Base-by-base conservation (phyloP, 2,888 invertebrate species). In the Germaria angustata region DNA sequence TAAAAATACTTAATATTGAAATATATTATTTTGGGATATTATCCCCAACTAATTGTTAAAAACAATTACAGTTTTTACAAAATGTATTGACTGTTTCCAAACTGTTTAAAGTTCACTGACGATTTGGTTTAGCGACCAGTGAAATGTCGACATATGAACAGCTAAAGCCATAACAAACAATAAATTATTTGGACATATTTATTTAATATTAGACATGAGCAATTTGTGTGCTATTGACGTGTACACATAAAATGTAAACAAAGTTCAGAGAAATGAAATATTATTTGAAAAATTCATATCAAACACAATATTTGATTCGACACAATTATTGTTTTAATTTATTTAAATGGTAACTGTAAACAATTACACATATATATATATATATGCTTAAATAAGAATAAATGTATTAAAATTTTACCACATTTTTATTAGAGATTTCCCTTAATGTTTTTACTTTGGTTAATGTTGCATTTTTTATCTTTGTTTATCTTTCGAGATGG, bases 271-370 rank as follows among this genome's bases (percentile, higher is more conserved):
- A 41, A 34, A 51, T 49, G 22, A 66, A 71, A 59, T 59, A n/a
- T n/a, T 66, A 57, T 44, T 72, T 36, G 24, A 24, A 32, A 68
- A 78, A 51, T 53, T 77, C 83, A 80, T 80, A 83, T 83, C 80
- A 77, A 71, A 76, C 20, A 66, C 49, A 72, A 65, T 39, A 3
- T n/a, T 65, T 57, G 24, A 53, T 57, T 77, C 22, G 36, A 49
- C 11, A 34, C 51, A 8, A 32, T 63, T n/a, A 39, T 36, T 28
- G 68, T 68, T n/a, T 49, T 59, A 55, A 73, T 59, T 71, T 71
- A 77, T 57, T 46, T 44, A 59, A 83, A 77, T 72, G 68, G 44
- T 68, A 68, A 66, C 69, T 65, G 49, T 76, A 59, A 76, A 51
- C 8, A 51, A 24, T 13, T 17, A 36, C 34, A 71, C 8, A 34